A percentile compares a stretch with the other conserved stretches of the same genome.
These are phyloP conservation scores for Nyctereutes procyonoides DNA, from an alignment of 2,113 vertebrate species.

Conservation along the genomic window DNA sequence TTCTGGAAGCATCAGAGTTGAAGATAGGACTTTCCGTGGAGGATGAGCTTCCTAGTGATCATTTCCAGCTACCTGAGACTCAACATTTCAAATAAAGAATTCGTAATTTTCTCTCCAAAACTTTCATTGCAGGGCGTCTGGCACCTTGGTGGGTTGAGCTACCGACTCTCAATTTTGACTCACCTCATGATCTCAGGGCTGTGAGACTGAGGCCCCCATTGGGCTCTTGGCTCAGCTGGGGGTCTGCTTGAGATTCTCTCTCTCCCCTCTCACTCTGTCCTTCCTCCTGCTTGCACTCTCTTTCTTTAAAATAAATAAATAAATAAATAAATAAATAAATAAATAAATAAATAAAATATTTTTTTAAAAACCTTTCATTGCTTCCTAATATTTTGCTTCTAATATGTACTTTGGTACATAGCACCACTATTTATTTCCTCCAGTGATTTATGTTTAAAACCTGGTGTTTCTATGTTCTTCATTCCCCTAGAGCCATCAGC, in stretches of 20 bases:
- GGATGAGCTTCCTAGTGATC: background rate
- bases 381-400: background rate
- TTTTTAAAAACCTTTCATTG: background rate
- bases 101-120: background rate
- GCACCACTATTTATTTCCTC: background rate
- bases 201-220: background rate
- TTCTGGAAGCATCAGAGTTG: background rate
- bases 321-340: background rate
- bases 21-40: background rate
- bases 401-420: background rate
- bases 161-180: background rate
- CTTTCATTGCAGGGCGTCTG: too few relatives aligned
- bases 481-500: background rate
- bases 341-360: background rate
- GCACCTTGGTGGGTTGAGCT: background rate
- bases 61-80: background rate
- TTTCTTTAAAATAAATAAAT: background rate
- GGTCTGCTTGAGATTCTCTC: background rate
- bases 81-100: background rate
- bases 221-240: background rate
- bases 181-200: background rate
- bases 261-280: background rate
- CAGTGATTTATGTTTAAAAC: background rate
- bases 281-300: rapidly evolving
- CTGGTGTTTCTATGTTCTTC: background rate